Evolutionary conservation across 2,113 vertebrate genomes (phyloP), one percentile per base, ranked within the genome.

Genomic region (Xenotilapia longispinis): DNA sequence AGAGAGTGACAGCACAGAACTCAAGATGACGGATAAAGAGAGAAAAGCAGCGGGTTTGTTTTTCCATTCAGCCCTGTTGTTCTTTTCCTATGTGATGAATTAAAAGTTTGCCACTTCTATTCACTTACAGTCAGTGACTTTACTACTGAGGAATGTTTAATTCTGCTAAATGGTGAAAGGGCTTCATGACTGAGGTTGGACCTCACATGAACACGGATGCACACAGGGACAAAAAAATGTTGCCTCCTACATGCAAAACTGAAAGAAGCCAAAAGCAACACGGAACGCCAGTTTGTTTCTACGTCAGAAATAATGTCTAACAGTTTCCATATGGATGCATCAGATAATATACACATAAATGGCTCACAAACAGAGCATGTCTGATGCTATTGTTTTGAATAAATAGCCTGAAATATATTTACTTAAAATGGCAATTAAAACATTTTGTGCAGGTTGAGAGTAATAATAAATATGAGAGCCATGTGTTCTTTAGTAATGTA

Each of bases 321-420:
- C 53, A 84, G 80, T 78, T 87, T 89, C 92, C 89, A 88, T 55
- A 82, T 84, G 83, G 19, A 65, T 6, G 23, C 23, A 82, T 75
- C 19, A 36, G 28, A 53, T 80, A 60, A 78, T 78, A 38, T 51
- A 86, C 80, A 89, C 45, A 81, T 73, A 70, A 57, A 54, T 89
- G 80, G 19, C 45, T 65, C 26, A 40, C 38, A 21, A 38, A 49
- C 45, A 13, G 21, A 49, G 21, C 17, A 17, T 26, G 38, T 36
- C n/a, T 57, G 54, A 55, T n/a, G 58, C 21, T 36, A 51, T 87
- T 92, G 84, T 84, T 85, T 65, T 21, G 26, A 83, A 45, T 84
- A 47, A 84, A 84, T 55, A 47, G 14, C 9, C 26, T 36, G 36
- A 9, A 23, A 70, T 70, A 8, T 36, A 84, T 85, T 84, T 82